These are phyloP conservation scores for Polydrusus cervinus DNA, from an alignment of 2,888 invertebrate genomes.

Conservation along the genomic window DNA sequence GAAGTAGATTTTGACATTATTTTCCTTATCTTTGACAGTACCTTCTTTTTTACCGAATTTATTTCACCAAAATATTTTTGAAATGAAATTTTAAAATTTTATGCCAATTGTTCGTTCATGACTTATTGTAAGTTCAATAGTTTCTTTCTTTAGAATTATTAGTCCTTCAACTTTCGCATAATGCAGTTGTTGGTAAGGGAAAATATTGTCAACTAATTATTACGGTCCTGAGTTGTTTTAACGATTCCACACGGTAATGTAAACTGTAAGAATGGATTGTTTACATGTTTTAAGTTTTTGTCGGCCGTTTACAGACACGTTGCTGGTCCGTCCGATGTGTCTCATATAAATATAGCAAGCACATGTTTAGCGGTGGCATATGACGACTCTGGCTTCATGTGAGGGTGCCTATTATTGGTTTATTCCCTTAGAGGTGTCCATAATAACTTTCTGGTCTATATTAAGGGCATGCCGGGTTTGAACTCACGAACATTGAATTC, in stretches of 20 bases:
- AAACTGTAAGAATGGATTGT: conserved; percentile 54
- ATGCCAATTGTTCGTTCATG: no score
- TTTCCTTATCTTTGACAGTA: no score
- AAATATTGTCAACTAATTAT: background rate
- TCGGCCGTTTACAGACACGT: conserved; percentile 52
- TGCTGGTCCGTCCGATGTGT: conserved; percentile 52
- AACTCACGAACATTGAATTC: no score
- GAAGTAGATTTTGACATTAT: no score
- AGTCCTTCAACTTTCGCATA: background rate
- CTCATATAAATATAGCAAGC: conserved; percentile 53
- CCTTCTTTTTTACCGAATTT: no score
- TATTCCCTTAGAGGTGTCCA: conserved; percentile 37
- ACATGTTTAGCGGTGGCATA: conserved; percentile 52
- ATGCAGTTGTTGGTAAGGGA: background rate
- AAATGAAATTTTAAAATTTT: no score
- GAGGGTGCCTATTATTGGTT: conserved; percentile 37
- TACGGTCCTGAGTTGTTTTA: conserved; percentile 43
- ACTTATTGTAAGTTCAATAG: no score
- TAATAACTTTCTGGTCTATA: no score
- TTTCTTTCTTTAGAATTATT: background rate
- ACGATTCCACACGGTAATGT: conserved; percentile 50
- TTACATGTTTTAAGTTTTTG: conserved; percentile 53
- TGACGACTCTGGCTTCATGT: conserved; percentile 44
- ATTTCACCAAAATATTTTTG: no score
- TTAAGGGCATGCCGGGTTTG: no score